Base-by-base conservation (phyloP, 2,888 invertebrate species). In the Noctua janthina region DNA sequence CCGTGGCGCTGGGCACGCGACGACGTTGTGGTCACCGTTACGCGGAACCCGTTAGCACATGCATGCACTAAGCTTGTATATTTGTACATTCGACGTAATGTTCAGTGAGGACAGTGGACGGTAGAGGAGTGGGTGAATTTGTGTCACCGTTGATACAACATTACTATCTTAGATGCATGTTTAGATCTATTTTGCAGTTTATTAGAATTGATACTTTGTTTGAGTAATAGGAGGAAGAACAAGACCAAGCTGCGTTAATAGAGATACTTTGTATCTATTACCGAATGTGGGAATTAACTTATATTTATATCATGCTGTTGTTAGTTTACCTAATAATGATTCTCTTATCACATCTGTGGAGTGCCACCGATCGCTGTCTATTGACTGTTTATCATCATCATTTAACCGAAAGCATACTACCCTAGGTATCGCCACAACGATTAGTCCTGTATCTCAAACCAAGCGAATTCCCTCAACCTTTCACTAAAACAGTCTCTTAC, bases 11-110 rank as follows among this genome's bases (percentile, higher is more conserved):
- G 75, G 43, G 79, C 87, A 88, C 89, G 82, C 88, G 86, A 81
- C 86, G 77, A 2, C 87, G 51, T 56, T 59, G 78, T 78, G 79
- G 71, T 81, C 81, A 89, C 90, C 90, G 89, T 90, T 90, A 90
- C 81, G 69, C 51, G 46, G 79, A 75, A 87, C 90, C 90, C 90
- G 89, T 90, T 90, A 87, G 77, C 71, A 51, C 83, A 79, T 76
- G 66, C 72, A 81, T 76, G 62, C 59, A 49, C 54, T 66, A 69
- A 66, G 69, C 35, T 74, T 82, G 70, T 62, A 76, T 69, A 46
- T 59, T 77, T 82, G 68, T 66, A 77, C 64, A 51, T 66, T 76
- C 59, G 66, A 85, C 81, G 66, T 80, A 79, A 81, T 46, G 17
- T 72, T 6, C 64, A 43, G 56, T 46, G 20, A 67, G 29, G 59